A percentile compares a stretch with the other conserved stretches of the same genome.
Evolutionary conservation across 2,888 invertebrate genomes (phyloP).

Genomic region (Diarsia brunnea): DNA sequence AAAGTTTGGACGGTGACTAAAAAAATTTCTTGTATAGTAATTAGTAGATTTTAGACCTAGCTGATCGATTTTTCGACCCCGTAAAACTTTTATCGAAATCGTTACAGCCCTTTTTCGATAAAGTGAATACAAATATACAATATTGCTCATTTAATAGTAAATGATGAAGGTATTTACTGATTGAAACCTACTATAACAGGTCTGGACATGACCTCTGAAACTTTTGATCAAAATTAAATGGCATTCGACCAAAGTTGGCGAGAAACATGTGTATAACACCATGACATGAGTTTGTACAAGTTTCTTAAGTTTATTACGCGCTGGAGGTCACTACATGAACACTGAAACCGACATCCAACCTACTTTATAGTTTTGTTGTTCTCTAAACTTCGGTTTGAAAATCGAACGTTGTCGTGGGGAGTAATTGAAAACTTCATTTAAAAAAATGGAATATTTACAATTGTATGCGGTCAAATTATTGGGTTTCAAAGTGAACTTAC

Average conservation of each 20-base stretch:
- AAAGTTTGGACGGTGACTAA: too few relatives aligned
- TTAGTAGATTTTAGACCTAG: too few relatives aligned
- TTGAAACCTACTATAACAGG: background rate
- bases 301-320: constrained; percentile 18
- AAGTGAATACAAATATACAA: too few relatives aligned
- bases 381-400: background rate
- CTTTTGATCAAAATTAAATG: background rate
- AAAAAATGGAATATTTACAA: background rate
- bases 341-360: constrained; percentile 35
- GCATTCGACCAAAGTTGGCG: background rate
- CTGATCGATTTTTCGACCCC: too few relatives aligned
- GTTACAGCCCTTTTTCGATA: too few relatives aligned
- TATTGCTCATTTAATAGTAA: too few relatives aligned
- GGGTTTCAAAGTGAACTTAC: too few relatives aligned
- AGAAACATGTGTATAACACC: constrained; percentile 7
- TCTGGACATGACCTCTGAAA: background rate
- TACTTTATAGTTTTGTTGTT: background rate
- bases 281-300: constrained; percentile 10
- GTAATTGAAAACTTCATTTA: background rate
- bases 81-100: too few relatives aligned
- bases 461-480: background rate
- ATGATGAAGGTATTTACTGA: background rate
- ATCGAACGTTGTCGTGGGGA: background rate
- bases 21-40: too few relatives aligned
- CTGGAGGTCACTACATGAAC: background rate